Conservation (phyloP, 2,888 invertebrate genomes). For the Pristionchus fissidentatus region DNA sequence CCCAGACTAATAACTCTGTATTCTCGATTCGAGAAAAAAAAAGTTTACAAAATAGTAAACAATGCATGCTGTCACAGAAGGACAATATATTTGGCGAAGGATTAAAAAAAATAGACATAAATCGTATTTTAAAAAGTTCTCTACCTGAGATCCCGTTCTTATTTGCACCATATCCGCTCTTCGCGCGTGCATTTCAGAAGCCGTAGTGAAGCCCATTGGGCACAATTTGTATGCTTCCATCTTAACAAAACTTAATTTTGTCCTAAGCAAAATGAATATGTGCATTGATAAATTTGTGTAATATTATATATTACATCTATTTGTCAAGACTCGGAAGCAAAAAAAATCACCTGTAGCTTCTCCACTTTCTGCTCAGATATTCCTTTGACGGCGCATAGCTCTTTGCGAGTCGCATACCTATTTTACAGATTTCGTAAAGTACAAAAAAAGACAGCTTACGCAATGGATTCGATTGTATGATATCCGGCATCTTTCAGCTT, state of each 20-base stretch:
- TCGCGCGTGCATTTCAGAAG: slow-evolving; percentile 94
- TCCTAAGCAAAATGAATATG: slow-evolving; percentile 37
- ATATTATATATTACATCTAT: not conserved
- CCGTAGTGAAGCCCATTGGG: slow-evolving; percentile 98
- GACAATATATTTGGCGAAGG: too few species aligned
- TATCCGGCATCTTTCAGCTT: slow-evolving; percentile 93
- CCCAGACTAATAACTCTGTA: not conserved
- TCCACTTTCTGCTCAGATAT: slow-evolving; percentile 98
- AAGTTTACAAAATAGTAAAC: too few species aligned
- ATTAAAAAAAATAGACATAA: not conserved
- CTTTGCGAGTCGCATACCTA: slow-evolving; percentile 88
- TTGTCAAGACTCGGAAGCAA: not conserved
- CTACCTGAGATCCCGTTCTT: slow-evolving; percentile 84
- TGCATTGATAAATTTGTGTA: not conserved
- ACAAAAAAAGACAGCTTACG: slow-evolving; percentile 78
- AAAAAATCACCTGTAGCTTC: slow-evolving; percentile 65
- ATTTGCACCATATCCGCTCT: slow-evolving; percentile 94
- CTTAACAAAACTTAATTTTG: too few species aligned
- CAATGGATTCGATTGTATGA: slow-evolving; percentile 94
- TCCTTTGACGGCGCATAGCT: slow-evolving; percentile 84
- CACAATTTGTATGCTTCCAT: slow-evolving; percentile 91
- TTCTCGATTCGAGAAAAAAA: too few species aligned
- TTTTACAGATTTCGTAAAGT: not conserved
- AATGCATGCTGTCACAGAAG: too few species aligned
- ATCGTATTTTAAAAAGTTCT: not conserved